Evolutionary conservation across 1,140 invertebrate species (phyloP).

Genomic region (Rhopalosiphum maidis): DNA sequence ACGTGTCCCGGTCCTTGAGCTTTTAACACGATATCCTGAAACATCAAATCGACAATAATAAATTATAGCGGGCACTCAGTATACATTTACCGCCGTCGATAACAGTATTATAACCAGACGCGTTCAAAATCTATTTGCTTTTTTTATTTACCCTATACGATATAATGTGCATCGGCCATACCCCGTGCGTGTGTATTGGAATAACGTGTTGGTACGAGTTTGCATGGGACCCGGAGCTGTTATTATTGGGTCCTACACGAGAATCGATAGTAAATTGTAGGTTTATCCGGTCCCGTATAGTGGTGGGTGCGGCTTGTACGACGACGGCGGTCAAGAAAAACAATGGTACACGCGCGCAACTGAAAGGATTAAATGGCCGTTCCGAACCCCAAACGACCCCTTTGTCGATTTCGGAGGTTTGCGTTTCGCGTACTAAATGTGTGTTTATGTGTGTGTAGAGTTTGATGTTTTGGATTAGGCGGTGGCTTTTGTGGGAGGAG

Average conservation of each 20-base stretch:
- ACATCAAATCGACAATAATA: neutral
- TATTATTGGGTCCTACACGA: neutral
- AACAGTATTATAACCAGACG: neutral
- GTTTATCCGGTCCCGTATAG: neutral
- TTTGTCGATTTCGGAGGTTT: conserved; percentile 34
- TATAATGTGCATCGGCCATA: neutral
- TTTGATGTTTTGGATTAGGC: conserved; percentile 39
- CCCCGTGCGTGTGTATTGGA: neutral
- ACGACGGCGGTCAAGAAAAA: conserved; percentile 26
- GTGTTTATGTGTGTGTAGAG: neutral
- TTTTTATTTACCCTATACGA: neutral
- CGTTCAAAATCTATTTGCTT: no score
- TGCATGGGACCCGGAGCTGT: neutral
- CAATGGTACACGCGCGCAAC: neutral
- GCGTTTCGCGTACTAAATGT: neutral
- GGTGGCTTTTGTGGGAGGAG: neutral
- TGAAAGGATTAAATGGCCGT: conserved; percentile 14
- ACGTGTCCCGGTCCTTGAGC: conserved; percentile 46
- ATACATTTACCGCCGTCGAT: neutral
- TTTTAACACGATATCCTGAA: conserved; percentile 40
- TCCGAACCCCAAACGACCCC: neutral
- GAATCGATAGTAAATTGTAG: conserved; percentile 11
- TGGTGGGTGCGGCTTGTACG: neutral
- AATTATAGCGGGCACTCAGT: neutral
- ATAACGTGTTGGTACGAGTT: neutral